phyloP scores from a whole-genome alignment of 2,797 vertebrate genomes.

The Apodemus agrarius region DNA sequence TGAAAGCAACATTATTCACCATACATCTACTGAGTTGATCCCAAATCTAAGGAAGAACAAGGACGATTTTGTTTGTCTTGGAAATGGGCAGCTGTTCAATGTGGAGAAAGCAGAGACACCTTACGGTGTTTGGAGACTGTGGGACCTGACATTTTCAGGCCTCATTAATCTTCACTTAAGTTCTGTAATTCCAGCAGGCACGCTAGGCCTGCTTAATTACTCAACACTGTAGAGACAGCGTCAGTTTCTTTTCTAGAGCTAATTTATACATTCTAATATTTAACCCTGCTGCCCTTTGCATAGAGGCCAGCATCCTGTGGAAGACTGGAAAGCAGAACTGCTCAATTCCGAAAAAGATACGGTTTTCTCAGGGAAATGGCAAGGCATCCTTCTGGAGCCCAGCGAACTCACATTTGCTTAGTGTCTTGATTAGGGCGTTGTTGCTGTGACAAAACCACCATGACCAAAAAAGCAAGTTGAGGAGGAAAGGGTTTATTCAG shows the following conservation, averaged over 20 bases:
- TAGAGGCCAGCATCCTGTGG: background rate
- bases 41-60: background rate
- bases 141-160: conserved; percentile 38
- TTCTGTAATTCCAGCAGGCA: conserved; percentile 52
- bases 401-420: background rate
- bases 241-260: conserved; percentile 56
- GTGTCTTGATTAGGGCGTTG: background rate
- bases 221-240: conserved; percentile 36
- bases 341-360: background rate
- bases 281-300: conserved; percentile 46
- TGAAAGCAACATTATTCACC: background rate
- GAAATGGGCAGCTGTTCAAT: conserved; percentile 67
- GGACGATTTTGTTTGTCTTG: conserved; percentile 53
- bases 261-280: conserved; percentile 62
- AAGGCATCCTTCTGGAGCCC: background rate
- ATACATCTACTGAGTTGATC: background rate
- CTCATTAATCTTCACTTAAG: conserved; percentile 77
- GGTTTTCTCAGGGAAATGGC: background rate
- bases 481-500: background rate
- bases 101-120: background rate
- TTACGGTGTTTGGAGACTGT: conserved; percentile 27
- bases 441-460: background rate
- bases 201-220: conserved; percentile 68
- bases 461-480: background rate
- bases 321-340: background rate